These are phyloP conservation scores for Excalfactoria chinensis DNA, from an alignment of 2,113 vertebrate genomes.

Conservation along the genomic window DNA sequence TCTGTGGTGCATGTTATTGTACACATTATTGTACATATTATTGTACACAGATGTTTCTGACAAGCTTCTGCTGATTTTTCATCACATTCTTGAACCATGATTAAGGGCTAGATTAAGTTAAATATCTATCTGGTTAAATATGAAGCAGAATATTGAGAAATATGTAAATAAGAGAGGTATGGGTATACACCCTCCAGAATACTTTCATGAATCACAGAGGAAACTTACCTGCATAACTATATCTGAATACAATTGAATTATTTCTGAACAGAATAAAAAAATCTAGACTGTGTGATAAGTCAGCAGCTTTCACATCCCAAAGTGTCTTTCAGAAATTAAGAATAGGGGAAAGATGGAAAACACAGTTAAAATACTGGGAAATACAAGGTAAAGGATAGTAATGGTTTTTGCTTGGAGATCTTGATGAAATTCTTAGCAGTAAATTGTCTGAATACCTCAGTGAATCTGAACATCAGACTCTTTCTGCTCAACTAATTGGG, in stretches of 20 bases:
- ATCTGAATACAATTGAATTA: neutral
- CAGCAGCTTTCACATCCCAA: neutral
- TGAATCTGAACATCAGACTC: neutral
- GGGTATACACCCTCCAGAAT: neutral
- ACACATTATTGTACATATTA: neutral
- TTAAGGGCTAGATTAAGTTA: neutral
- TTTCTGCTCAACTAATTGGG: neutral
- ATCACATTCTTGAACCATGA: neutral
- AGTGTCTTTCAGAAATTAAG: neutral
- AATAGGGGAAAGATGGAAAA: neutral
- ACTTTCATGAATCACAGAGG: neutral
- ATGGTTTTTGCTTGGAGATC: neutral
- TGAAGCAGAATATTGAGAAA: neutral
- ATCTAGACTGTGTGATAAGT: neutral
- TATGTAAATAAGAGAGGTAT: neutral
- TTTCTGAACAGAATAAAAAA: neutral
- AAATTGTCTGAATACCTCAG: neutral
- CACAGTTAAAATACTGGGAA: fast-evolving
- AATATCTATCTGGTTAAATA: neutral
- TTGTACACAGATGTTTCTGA: neutral
- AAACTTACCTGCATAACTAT: neutral
- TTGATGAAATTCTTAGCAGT: neutral
- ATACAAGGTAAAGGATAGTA: neutral
- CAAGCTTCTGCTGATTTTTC: neutral
- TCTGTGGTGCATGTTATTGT: neutral